Evolutionary conservation across 64 coral and sea anemone genomes (phyloP).

Genomic region (Pachyseris speciosa): DNA sequence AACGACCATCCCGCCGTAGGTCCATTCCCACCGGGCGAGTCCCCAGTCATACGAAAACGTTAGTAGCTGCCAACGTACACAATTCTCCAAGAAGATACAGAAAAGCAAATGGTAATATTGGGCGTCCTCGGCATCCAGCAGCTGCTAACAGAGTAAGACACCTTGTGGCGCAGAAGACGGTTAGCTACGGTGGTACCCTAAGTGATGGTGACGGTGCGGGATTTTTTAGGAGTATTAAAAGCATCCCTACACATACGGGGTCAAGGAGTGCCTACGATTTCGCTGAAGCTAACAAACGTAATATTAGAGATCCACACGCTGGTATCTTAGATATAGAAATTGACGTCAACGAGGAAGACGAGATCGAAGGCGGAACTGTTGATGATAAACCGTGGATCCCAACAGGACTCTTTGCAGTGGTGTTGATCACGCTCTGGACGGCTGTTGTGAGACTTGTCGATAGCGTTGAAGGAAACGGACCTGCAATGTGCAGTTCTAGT

Average conservation of each 20-base stretch:
- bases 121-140: background rate
- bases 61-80: conserved; percentile 49
- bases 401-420: conserved; percentile 75
- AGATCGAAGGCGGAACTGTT: background rate
- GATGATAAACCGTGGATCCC: conserved; percentile 76
- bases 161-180: conserved; percentile 7
- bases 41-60: background rate
- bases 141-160: background rate
- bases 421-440: conserved; percentile 81
- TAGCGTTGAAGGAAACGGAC: conserved; percentile 76
- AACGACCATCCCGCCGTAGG: background rate
- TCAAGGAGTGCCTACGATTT: conserved; percentile 66
- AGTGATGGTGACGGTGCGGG: conserved; percentile 11
- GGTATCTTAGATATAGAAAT: conserved; percentile 32
- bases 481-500: conserved; percentile 49
- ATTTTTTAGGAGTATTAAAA: conserved; percentile 30
- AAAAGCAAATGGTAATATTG: conserved; percentile 51
- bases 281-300: background rate
- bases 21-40: background rate
- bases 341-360: conserved; percentile 25
- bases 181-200: background rate
- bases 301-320: background rate
- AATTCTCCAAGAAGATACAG: conserved; percentile 50
- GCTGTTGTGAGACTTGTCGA: conserved; percentile 81
- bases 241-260: conserved; percentile 23